phyloP scores from a whole-genome alignment of 1,140 invertebrate genomes.

The Helicoverpa armigera region DNA sequence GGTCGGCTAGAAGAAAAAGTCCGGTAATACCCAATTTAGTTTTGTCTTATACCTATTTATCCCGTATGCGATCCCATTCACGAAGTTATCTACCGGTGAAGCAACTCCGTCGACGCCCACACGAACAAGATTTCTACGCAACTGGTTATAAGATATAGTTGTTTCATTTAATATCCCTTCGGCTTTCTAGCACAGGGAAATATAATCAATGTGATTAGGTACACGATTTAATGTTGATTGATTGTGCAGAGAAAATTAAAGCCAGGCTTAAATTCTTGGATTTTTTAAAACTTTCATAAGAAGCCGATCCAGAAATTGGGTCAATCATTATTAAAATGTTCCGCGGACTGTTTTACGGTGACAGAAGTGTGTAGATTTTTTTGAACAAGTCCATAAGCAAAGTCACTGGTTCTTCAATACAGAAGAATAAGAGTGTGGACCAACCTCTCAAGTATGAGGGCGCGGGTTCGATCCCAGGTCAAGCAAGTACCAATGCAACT shows the following conservation, averaged over 20 bases:
- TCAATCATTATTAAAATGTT: no score
- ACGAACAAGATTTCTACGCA: constrained; percentile 49
- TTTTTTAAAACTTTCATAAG: no score
- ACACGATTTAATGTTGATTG: constrained; percentile 19
- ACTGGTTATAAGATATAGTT: constrained; percentile 52
- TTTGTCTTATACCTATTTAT: constrained; percentile 38
- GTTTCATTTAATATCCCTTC: constrained; percentile 47
- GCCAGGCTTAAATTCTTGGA: neutral
- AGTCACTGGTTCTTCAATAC: no score
- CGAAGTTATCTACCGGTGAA: constrained; percentile 29
- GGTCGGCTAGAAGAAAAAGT: constrained; percentile 18
- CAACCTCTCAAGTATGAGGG: no score
- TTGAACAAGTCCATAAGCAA: no score
- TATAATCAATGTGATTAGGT: constrained; percentile 15
- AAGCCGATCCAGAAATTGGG: no score
- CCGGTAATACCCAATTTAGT: constrained; percentile 36
- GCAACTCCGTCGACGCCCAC: constrained; percentile 39
- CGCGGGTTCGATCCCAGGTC: no score
- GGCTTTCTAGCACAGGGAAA: constrained; percentile 34
- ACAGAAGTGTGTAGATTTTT: no score
- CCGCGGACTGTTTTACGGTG: no score
- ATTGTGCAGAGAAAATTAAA: neutral
- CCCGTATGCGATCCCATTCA: constrained; percentile 42
- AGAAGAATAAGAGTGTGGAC: no score
- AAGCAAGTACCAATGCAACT: no score